phyloP scores from a whole-genome alignment of 2,113 vertebrate species.

The Neopipo cinnamomea region DNA sequence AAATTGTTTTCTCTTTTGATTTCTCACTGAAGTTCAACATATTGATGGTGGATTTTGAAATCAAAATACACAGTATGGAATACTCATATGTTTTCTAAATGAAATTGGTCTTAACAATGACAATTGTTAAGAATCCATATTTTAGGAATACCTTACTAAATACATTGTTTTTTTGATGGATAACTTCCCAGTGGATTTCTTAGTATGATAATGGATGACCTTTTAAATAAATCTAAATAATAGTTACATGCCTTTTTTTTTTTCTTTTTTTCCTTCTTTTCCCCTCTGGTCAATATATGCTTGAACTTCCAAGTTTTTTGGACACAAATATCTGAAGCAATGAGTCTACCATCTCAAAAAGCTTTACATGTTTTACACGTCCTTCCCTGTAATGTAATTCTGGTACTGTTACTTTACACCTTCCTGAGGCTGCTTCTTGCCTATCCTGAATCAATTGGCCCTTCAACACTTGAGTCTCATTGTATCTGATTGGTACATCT shows the following conservation, averaged over 20 bases:
- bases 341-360: not conserved
- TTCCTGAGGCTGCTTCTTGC: not conserved
- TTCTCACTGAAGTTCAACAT: not conserved
- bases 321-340: not conserved
- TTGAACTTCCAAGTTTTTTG: not conserved
- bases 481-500: not conserved
- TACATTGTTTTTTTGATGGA: not conserved
- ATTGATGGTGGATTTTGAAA: not conserved
- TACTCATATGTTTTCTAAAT: not conserved
- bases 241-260: not conserved
- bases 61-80: not conserved
- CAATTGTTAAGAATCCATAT: not conserved
- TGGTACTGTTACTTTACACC: not conserved
- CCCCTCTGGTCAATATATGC: not conserved
- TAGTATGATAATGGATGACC: not conserved
- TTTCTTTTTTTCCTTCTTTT: not conserved
- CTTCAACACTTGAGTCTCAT: not conserved
- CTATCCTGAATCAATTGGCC: not conserved
- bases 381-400: not conserved
- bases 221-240: not conserved
- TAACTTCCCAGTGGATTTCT: not conserved
- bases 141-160: not conserved
- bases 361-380: not conserved
- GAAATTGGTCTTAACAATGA: accelerated
- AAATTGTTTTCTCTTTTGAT: not conserved